phyloP scores from a whole-genome alignment of 1,140 invertebrate species.

The Holcopasites calliopsidis region DNA sequence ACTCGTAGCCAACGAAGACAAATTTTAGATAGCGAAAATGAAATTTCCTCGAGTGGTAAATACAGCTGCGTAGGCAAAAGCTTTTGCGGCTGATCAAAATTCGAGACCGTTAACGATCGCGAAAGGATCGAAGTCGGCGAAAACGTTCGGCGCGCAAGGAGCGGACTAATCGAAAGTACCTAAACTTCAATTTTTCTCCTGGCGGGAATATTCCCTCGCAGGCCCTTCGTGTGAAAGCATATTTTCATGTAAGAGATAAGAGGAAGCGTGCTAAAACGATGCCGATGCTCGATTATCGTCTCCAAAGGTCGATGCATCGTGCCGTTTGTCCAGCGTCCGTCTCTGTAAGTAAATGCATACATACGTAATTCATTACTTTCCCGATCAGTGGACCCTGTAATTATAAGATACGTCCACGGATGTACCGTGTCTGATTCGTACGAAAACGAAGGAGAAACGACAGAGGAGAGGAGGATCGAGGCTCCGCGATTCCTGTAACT shows the following conservation, averaged over 20 bases:
- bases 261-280: background rate
- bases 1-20: slow-evolving; percentile 19
- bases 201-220: background rate
- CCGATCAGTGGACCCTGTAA: background rate
- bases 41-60: background rate
- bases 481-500: slow-evolving; percentile 9
- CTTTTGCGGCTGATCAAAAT: too few species aligned
- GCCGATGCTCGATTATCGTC: background rate
- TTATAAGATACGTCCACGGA: background rate
- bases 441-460: background rate
- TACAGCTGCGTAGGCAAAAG: too few species aligned
- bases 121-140: background rate
- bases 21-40: slow-evolving; percentile 21
- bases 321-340: slow-evolving; percentile 29
- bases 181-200: slow-evolving; percentile 20
- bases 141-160: background rate
- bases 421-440: background rate
- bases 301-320: slow-evolving; percentile 26
- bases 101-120: too few species aligned
- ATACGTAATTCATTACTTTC: background rate
- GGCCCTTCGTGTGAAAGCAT: too few species aligned
- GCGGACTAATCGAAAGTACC: slow-evolving; percentile 37
- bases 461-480: background rate
- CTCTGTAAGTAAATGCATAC: slow-evolving; percentile 13
- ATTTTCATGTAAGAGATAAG: slow-evolving; percentile 28